Evolutionary conservation across 2,797 vertebrate genomes (phyloP), one percentile per base, ranked within the genome.

Genomic region (Cuculus canorus): DNA sequence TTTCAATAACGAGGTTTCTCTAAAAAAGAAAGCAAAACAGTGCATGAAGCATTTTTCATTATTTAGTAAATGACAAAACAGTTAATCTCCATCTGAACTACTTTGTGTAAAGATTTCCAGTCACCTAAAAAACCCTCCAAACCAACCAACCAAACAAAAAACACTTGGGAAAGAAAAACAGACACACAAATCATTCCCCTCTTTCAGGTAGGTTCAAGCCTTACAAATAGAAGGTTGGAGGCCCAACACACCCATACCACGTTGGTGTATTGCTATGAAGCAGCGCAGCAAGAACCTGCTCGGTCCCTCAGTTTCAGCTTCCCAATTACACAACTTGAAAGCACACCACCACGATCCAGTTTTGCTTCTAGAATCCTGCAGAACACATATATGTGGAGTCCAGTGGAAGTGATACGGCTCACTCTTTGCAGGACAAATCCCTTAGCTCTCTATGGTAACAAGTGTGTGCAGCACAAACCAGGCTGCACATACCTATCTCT

Each of bases 1-100:
- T 96, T 95, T 81, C 65, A 93, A 59, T 93, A 94, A 91, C 8
- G 61, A 13, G 0, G 6, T 86, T 89, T 85, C 68, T 85, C 43
- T 75, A 53, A 56, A 77, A 92, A 59, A 76, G 47, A 25, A 30
- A 28, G 0, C 24, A 71, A 56, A 73, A 68, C 54, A 73, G 35
- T 69, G 15, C 59, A 84, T 0, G 0, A 84, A 89, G 37, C 13
- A 75, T 52, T 63, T 72, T 77, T 77, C 28, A 43, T 10, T 64
- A 82, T 88, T 82, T 47, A 85, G 68, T 39, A 92, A 85, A 89
- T n/a, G 9, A 75, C 81, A 85, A 60, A 86, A 86, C 28, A 86
- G 88, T 88, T 72, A 80, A 37, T 70, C 24, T 33, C 50, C 72
- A 69, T 78, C 27, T 82, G 53, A 94, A 84, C 92, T n/a, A 52